Percentiles rank a stretch among this genome's conserved stretches.
phyloP scores from a whole-genome alignment of 2,113 vertebrate genomes.

The Lamprotornis superbus region DNA sequence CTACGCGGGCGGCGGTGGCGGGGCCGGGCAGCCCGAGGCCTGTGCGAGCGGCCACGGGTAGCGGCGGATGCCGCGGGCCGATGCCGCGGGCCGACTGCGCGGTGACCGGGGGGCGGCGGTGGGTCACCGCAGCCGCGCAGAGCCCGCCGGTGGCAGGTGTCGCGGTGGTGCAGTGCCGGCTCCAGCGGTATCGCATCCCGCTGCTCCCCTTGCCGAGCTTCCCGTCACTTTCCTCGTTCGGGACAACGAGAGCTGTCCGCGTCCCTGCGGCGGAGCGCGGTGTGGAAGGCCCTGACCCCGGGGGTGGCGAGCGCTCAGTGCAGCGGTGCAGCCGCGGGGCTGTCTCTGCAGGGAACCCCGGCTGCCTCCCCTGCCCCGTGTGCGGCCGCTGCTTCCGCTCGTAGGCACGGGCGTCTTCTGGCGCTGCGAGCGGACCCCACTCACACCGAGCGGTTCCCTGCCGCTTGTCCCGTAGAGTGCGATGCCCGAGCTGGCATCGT shows the following conservation, averaged over 20 bases:
- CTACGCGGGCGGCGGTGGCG: neutral
- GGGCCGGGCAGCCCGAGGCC: neutral
- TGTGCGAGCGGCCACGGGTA: neutral
- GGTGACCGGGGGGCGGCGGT: neutral
- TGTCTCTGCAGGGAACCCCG: neutral
- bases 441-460: fast-evolving
- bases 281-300: neutral
- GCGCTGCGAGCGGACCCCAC: fast-evolving
- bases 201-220: neutral
- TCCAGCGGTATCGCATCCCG: neutral
- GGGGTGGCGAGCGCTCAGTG: neutral
- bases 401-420: neutral
- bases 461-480: fast-evolving
- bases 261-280: neutral
- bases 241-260: fast-evolving
- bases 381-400: neutral
- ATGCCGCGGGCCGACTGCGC: neutral
- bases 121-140: neutral
- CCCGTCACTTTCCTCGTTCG: neutral
- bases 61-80: neutral
- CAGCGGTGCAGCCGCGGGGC: neutral
- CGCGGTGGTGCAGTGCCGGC: neutral
- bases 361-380: neutral
- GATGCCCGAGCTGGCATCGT: neutral
- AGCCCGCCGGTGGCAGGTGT: no score